Evolutionary conservation across 2,797 vertebrate genomes (phyloP).

Genomic region (Catamblyrhynchus diadema): DNA sequence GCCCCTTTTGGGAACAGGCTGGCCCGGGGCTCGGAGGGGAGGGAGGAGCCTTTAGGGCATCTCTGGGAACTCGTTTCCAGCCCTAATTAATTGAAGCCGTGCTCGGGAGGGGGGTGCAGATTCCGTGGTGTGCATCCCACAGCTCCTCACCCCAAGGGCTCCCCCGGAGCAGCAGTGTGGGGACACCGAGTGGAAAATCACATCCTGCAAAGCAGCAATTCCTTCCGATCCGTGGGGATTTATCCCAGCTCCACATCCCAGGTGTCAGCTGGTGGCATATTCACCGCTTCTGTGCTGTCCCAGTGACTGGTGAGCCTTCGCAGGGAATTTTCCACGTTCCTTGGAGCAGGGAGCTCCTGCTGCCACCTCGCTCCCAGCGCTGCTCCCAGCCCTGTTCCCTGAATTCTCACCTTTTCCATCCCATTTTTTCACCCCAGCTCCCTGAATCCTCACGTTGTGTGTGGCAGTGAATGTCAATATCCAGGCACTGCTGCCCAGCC

Average conservation of each 20-base stretch:
- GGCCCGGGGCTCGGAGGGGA: not conserved
- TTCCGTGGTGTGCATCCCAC: rapidly evolving
- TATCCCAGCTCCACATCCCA: rapidly evolving
- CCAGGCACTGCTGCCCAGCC: not conserved
- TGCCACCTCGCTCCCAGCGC: too few relatives aligned
- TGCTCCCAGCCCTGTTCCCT: not conserved
- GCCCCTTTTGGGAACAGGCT: not conserved
- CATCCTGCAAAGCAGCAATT: rapidly evolving
- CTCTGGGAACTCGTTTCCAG: not conserved
- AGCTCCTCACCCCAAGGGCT: not conserved
- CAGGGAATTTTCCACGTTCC: not conserved
- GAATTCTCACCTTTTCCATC: too few relatives aligned
- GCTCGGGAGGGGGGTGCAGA: not conserved
- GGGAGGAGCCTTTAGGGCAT: not conserved
- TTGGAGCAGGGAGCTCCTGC: rapidly evolving
- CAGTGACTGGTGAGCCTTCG: not conserved
- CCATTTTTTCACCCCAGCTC: not conserved
- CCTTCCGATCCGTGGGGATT: rapidly evolving
- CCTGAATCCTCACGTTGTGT: not conserved
- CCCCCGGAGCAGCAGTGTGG: rapidly evolving
- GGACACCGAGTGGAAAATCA: rapidly evolving
- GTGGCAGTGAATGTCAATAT: rapidly evolving
- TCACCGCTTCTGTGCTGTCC: rapidly evolving
- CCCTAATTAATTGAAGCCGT: not conserved
- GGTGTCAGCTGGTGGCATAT: not conserved